Base-by-base conservation (phyloP, 1,140 invertebrate genomes). In the Colletes gigas region DNA sequence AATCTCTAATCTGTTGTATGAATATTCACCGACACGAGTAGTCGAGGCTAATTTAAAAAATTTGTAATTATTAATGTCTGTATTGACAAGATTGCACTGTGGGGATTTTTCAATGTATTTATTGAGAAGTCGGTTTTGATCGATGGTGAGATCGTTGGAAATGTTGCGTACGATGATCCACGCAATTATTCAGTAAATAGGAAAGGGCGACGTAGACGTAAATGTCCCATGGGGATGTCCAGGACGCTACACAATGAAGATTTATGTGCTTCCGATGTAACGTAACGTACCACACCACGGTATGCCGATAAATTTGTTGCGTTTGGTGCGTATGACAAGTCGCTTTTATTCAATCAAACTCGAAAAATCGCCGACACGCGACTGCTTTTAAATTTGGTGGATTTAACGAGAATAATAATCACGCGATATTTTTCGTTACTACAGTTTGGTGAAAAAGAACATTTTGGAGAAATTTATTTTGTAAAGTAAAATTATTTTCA, bases 211-310 rank as follows among this genome's bases (percentile, higher is more conserved):
- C 77, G 83, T 79, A 81, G 72, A 88, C 84, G 77, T 84, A 89
- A 87, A 88, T 89, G 68, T 84, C 73, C 78, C 68, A 8, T 9
- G 39, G 79, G 83, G 65, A 80, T 50, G 57, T 77, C 54, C 70
- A 62, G 17, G 50, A 63, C 54, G 59, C 74, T 75, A 76, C 73
- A 83, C 84, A 90, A 82, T 69, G 79, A 83, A 87, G 87, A 90
- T 90, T 90, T 91, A 90, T 90, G 83, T 84, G 83, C 84, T 84
- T 86, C 85, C 78, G 65, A 88, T 87, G 74, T 76, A 79, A 81
- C 30, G 14, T 1, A 57, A 8, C 21, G 30, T 41, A 44, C 59
- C 2, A 57, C 7, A 44, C n/a, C 66, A 12, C 19, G 68, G 55
- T 68, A 60, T n/a, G 5, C 14, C 69, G n/a, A 84, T 83, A 87